Evolutionary conservation across 2,888 invertebrate species (phyloP).

Genomic region (Cephus runcator): DNA sequence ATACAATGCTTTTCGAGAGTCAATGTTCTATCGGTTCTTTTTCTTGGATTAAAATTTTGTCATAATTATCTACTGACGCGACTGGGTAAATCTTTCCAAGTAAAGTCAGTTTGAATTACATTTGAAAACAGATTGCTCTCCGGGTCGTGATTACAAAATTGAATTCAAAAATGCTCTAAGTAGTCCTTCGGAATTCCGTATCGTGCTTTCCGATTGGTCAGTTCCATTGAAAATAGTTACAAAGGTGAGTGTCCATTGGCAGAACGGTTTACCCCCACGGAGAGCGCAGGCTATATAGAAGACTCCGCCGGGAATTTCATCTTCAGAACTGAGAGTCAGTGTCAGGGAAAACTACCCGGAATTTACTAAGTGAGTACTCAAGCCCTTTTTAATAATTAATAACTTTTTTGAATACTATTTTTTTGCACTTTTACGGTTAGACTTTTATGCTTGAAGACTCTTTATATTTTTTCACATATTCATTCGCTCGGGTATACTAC

Average conservation of each 20-base stretch:
- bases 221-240: constrained; percentile 56
- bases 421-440: neutral
- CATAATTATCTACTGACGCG: neutral
- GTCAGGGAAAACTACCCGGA: constrained; percentile 57
- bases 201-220: constrained; percentile 37
- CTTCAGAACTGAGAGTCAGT: constrained; percentile 63
- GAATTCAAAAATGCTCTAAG: constrained; percentile 22
- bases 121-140: neutral
- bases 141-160: constrained; percentile 8
- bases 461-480: neutral
- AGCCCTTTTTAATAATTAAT: constrained; percentile 26
- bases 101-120: neutral
- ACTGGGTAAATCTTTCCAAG: neutral
- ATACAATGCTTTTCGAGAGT: neutral
- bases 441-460: neutral
- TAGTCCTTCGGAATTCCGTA: constrained; percentile 5
- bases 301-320: constrained; percentile 62
- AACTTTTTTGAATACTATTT: neutral
- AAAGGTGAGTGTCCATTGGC: constrained; percentile 55
- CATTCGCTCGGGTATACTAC: neutral
- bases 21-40: neutral
- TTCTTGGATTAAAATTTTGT: neutral
- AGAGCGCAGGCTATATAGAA: constrained; percentile 62
- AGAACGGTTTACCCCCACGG: constrained; percentile 56
- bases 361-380: constrained; percentile 50